Base-by-base conservation (phyloP, 2,888 invertebrate genomes). In the Phorcus lineatus region DNA sequence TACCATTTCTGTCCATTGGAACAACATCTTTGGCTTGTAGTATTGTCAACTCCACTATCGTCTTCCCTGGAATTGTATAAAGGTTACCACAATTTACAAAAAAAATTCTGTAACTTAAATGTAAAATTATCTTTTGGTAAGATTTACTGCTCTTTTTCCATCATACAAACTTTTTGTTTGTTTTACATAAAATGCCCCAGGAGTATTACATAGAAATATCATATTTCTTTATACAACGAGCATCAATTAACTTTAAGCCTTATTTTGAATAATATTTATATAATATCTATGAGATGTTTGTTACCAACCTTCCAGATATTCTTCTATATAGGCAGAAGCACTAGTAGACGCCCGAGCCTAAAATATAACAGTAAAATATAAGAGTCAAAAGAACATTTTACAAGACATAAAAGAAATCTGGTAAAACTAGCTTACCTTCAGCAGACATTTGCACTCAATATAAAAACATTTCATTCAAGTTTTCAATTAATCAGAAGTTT, bases 1-100 rank as follows among this genome's bases (percentile, higher is more conserved):
- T 84, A 93, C 93, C 94, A 87, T 94, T 94, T 80, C 94, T 90
- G 89, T 94, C 94, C 89, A 94, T 94, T 0, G 94, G 94, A 4
- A 94, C 92, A 74, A 94, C 92, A 83, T 94, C 94, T 74, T 91
- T 93, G 0, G 94, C 94, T 80, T 94, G 93, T 36, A 93, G 85
- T 17, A 94, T 90, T 1, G 93, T 93, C 67, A 94, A 91, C 84
- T 94, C 94, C 88, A 94, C 93, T 55, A 94, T 88, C 9, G 90
- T 88, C 81, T 91, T 90, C 78, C 88, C 91, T 91, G 87, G 31
- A 85, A 85, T 6, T 11, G 47, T 11, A 47, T 47, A 13, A 11
- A 47, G 36, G 1, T 11, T 11, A 47, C 62, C 47, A 80, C 77
- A 80, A 47, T 47, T 47, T 13, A 11, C 13, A 47, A 36, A n/a